Conservation (phyloP, 2,113 vertebrate genomes). For the Tachysurus vachellii region DNA sequence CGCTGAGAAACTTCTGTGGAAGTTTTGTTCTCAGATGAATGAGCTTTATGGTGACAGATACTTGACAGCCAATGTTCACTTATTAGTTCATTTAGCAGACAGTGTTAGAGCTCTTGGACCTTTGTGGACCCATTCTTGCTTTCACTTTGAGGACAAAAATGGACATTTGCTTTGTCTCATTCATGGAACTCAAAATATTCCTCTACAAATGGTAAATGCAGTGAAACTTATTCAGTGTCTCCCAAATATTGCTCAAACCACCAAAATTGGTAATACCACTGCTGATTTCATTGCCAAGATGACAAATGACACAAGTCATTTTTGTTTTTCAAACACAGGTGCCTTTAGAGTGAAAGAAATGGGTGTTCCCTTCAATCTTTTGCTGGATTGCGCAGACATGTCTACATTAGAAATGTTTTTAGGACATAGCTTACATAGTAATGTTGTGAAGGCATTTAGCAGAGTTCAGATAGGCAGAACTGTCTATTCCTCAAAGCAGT, state of each 20-base stretch:
- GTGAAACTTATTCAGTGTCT: conserved; percentile 33
- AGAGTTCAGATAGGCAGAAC: conserved; percentile 15
- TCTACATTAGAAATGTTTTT: conserved; percentile 19
- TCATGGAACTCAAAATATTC: conserved; percentile 49
- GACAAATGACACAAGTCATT: conserved; percentile 16
- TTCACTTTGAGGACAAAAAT: conserved; percentile 51
- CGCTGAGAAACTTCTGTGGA: background rate
- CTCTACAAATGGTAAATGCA: conserved; percentile 31
- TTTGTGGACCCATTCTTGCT: conserved; percentile 36
- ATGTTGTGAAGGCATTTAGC: conserved; percentile 37
- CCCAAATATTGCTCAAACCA: conserved; percentile 33
- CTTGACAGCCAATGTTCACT: background rate
- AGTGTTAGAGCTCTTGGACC: conserved; percentile 20
- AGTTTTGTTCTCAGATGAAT: background rate
- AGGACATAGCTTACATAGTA: conserved; percentile 36
- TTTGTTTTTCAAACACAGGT: background rate
- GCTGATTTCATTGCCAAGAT: background rate
- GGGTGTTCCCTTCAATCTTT: background rate
- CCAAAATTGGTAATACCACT: conserved; percentile 4
- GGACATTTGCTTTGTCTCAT: conserved; percentile 40
- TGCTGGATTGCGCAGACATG: background rate
- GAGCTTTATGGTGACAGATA: background rate
- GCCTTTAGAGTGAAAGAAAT: background rate
- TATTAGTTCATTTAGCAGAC: conserved; percentile 30
- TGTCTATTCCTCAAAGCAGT: conserved; percentile 13